Evolutionary conservation across 2,797 vertebrate genomes (phyloP).

Genomic region (Karalla daura): DNA sequence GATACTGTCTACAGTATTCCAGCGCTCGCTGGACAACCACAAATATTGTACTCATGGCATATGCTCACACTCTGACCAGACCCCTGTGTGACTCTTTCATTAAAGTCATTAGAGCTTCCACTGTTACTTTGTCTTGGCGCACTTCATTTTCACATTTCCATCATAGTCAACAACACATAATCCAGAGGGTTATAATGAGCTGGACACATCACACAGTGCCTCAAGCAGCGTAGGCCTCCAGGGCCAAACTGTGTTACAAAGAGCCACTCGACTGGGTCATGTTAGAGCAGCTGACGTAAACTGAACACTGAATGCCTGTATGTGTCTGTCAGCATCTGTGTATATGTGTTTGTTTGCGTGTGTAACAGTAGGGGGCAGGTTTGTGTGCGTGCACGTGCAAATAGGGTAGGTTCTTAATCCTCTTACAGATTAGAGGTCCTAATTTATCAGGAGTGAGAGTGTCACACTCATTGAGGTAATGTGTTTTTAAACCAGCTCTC

Average conservation of each 20-base stretch:
- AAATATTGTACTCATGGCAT: too few relatives aligned
- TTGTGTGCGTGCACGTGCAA: slow-evolving; percentile 54
- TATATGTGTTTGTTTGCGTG: slow-evolving; percentile 28
- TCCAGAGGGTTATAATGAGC: too few relatives aligned
- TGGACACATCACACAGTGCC: background rate
- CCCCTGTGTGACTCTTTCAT: too few relatives aligned
- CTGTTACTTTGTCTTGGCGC: too few relatives aligned
- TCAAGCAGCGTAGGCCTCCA: background rate
- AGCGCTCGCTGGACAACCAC: too few relatives aligned
- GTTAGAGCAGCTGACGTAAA: slow-evolving; percentile 41
- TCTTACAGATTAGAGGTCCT: slow-evolving; percentile 86
- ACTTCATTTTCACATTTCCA: too few relatives aligned
- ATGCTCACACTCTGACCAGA: too few relatives aligned
- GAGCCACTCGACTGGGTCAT: slow-evolving; percentile 23
- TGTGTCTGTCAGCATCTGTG: slow-evolving; percentile 47
- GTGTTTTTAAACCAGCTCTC: slow-evolving; percentile 51
- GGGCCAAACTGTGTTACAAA: slow-evolving; percentile 24
- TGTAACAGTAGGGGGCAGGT: slow-evolving; percentile 34
- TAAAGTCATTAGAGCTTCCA: too few relatives aligned
- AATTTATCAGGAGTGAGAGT: slow-evolving; percentile 82
- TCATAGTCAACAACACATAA: too few relatives aligned
- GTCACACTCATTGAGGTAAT: slow-evolving; percentile 63
- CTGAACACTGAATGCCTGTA: slow-evolving; percentile 15
- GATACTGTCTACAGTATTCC: too few relatives aligned
- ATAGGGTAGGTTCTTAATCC: slow-evolving; percentile 80